These are phyloP conservation scores for Cavia porcellus DNA, from an alignment of 2,113 vertebrate genomes.

Conservation along the genomic window DNA sequence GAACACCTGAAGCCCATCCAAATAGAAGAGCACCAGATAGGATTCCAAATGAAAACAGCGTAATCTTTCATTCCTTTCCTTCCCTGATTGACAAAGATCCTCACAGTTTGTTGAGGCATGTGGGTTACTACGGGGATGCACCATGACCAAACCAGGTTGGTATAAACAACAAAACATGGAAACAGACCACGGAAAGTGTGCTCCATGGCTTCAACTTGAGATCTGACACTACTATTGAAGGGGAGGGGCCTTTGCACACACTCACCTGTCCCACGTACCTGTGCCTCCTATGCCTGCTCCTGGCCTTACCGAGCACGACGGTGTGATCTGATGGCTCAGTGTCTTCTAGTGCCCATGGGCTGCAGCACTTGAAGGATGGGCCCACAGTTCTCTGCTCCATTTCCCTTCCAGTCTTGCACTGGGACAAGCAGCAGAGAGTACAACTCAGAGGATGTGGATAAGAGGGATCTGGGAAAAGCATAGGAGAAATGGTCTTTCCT, in stretches of 20 bases:
- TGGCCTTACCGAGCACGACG: not conserved
- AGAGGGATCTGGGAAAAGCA: not conserved
- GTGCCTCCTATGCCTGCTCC: not conserved
- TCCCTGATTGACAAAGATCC: not conserved
- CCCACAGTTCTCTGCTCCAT: not conserved
- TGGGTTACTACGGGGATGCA: not conserved
- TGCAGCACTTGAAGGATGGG: not conserved
- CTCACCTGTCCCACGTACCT: too few relatives aligned
- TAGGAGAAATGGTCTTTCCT: not conserved
- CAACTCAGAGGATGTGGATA: accelerated
- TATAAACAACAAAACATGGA: not conserved
- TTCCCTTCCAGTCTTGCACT: not conserved
- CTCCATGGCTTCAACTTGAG: not conserved
- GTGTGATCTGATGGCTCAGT: accelerated
- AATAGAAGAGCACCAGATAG: not conserved
- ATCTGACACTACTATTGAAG: not conserved
- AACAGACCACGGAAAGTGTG: not conserved
- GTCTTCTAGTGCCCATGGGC: not conserved
- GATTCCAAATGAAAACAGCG: not conserved
- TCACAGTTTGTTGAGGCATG: not conserved
- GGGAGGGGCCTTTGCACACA: not conserved
- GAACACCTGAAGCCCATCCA: not conserved
- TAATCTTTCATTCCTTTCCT: not conserved
- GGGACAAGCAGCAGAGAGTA: not conserved
- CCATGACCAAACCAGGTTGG: not conserved